Evolutionary conservation across 2,113 vertebrate genomes (phyloP).

Genomic region (Sus scrofa): DNA sequence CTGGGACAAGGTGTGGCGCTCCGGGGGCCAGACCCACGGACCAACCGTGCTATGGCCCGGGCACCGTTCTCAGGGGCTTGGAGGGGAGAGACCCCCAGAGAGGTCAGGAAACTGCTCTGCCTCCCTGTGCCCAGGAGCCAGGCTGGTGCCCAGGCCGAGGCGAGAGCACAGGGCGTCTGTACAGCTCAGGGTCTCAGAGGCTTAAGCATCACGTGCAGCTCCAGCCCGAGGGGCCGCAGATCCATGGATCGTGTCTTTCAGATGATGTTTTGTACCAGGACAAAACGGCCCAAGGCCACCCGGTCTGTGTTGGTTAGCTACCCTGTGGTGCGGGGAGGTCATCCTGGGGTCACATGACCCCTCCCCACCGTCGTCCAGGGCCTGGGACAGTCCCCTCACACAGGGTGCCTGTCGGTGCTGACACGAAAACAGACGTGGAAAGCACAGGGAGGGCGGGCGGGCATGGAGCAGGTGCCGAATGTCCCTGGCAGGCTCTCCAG

Average conservation of each 20-base stretch:
- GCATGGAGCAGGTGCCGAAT: not conserved
- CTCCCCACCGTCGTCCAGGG: not conserved
- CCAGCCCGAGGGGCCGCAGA: not conserved
- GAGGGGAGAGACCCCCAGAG: conserved; percentile 85
- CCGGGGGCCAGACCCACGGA: conserved; percentile 88
- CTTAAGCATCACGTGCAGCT: not conserved
- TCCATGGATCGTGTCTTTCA: not conserved
- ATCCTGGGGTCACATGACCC: not conserved
- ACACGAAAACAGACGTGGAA: not conserved
- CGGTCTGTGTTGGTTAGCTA: not conserved
- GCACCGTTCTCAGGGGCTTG: conserved; percentile 87
- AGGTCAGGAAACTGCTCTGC: conserved; percentile 84
- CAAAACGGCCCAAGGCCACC: not conserved
- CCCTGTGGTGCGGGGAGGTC: not conserved
- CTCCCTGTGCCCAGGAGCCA: not conserved
- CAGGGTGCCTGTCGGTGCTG: not conserved
- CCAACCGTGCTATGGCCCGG: conserved; percentile 89
- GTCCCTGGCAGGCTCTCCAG: not conserved
- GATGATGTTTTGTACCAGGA: not conserved
- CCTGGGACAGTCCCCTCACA: not conserved
- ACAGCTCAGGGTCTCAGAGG: not conserved
- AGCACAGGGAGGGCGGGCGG: not conserved
- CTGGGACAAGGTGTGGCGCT: conserved; percentile 94
- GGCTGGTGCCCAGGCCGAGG: not conserved
- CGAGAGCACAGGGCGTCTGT: not conserved